phyloP scores from a whole-genome alignment of 1,140 invertebrate genomes.

The Acromyrmex echinatior region DNA sequence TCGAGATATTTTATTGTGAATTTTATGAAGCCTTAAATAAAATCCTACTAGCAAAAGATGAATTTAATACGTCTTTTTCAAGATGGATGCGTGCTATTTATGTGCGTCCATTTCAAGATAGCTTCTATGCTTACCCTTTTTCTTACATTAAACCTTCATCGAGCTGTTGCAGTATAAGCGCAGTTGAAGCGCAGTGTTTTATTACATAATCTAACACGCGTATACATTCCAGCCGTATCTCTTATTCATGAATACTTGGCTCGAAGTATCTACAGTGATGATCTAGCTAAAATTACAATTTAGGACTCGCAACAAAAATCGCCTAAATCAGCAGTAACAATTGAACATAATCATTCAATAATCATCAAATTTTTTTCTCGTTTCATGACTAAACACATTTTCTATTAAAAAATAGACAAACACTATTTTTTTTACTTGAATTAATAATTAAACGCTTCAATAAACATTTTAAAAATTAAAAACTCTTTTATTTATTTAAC shows the following conservation, averaged over 20 bases:
- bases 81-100: not conserved
- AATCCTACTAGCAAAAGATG: not conserved
- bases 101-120: conserved; percentile 11
- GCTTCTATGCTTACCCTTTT: conserved; percentile 2
- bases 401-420: not conserved
- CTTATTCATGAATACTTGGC: not conserved
- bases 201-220: conserved; percentile 3
- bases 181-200: not conserved
- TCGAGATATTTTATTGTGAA: not conserved
- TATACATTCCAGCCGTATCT: not conserved
- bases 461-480: not conserved
- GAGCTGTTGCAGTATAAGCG: not conserved
- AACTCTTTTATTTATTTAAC: not conserved
- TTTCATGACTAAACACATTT: not conserved
- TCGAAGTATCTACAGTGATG: not conserved
- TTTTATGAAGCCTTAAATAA: not conserved
- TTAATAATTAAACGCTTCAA: not conserved
- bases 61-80: not conserved
- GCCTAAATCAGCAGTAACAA: not conserved
- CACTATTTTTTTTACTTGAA: not conserved
- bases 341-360: not conserved
- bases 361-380: not conserved
- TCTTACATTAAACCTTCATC: conserved; percentile 23
- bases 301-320: not conserved
- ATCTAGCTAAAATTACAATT: not conserved